phyloP scores from a whole-genome alignment of 2,797 vertebrate species.

The Limosa lapponica region DNA sequence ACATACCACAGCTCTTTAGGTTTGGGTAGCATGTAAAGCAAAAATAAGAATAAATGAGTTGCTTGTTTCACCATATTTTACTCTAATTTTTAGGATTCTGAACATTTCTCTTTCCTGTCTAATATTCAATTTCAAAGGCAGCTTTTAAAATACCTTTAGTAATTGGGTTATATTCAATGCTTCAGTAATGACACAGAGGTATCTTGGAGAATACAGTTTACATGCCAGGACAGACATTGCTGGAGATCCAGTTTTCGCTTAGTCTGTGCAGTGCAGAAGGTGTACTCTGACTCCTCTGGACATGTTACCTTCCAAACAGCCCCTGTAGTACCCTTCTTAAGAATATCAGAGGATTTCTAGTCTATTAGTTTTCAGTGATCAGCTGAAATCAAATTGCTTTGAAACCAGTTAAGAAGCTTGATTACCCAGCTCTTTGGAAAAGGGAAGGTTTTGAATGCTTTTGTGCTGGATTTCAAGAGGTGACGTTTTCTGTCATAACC shows the following conservation, averaged over 20 bases:
- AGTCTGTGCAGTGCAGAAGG: background rate
- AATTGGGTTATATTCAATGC: background rate
- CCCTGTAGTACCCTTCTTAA: background rate
- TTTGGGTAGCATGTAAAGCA: background rate
- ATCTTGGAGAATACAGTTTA: background rate
- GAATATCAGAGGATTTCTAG: background rate
- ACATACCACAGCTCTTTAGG: background rate
- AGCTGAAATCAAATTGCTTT: background rate
- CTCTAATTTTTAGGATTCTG: background rate
- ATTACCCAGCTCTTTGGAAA: background rate
- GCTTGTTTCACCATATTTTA: background rate
- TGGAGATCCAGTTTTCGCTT: background rate
- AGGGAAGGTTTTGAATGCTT: background rate
- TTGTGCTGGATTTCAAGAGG: background rate
- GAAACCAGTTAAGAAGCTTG: background rate
- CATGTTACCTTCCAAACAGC: background rate
- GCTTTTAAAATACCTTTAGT: background rate
- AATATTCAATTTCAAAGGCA: background rate
- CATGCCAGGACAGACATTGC: background rate
- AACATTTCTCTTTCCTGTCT: background rate
- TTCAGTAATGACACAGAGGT: background rate
- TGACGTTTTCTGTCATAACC: background rate
- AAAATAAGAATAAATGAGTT: background rate
- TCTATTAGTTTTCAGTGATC: background rate
- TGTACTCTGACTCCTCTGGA: background rate